phyloP scores from a whole-genome alignment of 2,888 invertebrate genomes.

The Lepidochrysops patricia region DNA sequence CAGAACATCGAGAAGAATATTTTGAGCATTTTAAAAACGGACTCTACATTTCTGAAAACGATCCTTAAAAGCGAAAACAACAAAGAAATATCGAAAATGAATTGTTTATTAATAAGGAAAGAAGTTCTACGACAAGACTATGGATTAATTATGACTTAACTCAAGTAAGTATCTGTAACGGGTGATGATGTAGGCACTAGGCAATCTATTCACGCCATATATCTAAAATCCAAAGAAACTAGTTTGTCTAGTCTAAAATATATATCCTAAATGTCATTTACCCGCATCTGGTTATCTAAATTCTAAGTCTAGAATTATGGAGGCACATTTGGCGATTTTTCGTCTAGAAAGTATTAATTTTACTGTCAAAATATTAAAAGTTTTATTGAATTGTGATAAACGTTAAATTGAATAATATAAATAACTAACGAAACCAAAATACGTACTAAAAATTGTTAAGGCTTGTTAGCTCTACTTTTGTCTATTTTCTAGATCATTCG shows the following conservation, averaged over 20 bases:
- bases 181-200: neutral
- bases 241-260: conserved; percentile 4
- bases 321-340: conserved; percentile 3
- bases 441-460: too few species aligned
- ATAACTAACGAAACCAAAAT: too few species aligned
- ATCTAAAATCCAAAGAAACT: neutral
- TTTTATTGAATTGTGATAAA: neutral
- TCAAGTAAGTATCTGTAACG: neutral
- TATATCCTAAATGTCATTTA: conserved; percentile 9
- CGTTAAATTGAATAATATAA: neutral
- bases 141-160: too few species aligned
- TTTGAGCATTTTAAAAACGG: too few species aligned
- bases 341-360: neutral
- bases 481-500: too few species aligned
- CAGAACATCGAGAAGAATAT: too few species aligned
- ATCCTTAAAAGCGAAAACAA: too few species aligned
- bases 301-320: conserved; percentile 5
- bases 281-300: conserved; percentile 1
- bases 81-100: too few species aligned
- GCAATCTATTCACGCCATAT: neutral
- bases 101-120: too few species aligned
- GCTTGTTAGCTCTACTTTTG: too few species aligned
- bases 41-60: too few species aligned
- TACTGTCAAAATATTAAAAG: neutral
- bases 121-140: too few species aligned